These are phyloP conservation scores for Istiophorus platypterus DNA, from an alignment of 2,113 vertebrate species.

Conservation along the genomic window DNA sequence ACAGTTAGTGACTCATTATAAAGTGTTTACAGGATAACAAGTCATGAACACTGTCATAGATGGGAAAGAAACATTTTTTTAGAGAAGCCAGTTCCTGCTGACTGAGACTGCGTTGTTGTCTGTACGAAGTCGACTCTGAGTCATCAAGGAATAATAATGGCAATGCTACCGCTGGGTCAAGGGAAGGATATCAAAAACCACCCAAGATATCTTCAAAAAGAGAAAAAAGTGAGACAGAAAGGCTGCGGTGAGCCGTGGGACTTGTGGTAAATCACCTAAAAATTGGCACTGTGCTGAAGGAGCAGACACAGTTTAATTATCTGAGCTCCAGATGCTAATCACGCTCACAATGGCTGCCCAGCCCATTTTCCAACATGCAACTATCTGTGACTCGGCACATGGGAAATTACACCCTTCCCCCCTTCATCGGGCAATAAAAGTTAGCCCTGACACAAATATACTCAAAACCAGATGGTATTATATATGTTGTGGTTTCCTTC, in stretches of 20 bases:
- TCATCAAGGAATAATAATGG: slow-evolving; percentile 23
- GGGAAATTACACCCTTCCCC: slow-evolving; percentile 75
- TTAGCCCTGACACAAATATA: slow-evolving; percentile 79
- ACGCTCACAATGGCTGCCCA: slow-evolving; percentile 71
- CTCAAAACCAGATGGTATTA: slow-evolving; percentile 77
- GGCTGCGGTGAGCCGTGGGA: neutral
- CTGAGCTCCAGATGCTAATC: slow-evolving; percentile 78
- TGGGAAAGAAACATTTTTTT: slow-evolving; percentile 27
- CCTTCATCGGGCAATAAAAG: slow-evolving; percentile 78
- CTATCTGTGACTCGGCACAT: slow-evolving; percentile 75
- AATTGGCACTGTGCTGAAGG: slow-evolving; percentile 38
- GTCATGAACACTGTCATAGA: slow-evolving; percentile 32
- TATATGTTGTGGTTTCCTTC: slow-evolving; percentile 76
- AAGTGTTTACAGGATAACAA: slow-evolving; percentile 51
- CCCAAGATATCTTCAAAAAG: neutral
- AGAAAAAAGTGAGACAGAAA: neutral
- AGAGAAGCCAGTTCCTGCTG: slow-evolving; percentile 28
- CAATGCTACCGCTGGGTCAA: neutral
- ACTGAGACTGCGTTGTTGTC: slow-evolving; percentile 58
- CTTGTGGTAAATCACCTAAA: slow-evolving; percentile 50
- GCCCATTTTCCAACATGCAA: slow-evolving; percentile 75
- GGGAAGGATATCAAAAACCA: slow-evolving; percentile 26
- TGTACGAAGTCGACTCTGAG: neutral
- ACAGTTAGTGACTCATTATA: slow-evolving; percentile 38
- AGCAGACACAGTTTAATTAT: slow-evolving; percentile 77